Conservation (phyloP, 2,113 vertebrate genomes). For the Nannobrachium achirus region DNA sequence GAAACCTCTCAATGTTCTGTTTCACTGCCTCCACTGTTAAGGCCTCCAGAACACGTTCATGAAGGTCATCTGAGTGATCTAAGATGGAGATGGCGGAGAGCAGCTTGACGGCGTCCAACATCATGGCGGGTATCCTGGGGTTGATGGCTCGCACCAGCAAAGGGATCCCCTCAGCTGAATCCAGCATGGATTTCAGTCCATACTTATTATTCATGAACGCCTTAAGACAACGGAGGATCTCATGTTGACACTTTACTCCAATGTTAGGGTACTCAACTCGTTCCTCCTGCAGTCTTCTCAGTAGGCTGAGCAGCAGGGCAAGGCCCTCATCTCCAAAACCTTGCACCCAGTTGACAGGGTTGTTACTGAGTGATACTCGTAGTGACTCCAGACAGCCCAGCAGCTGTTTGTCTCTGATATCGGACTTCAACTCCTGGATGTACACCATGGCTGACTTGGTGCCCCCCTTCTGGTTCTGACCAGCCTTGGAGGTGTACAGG, state of each 20-base stretch:
- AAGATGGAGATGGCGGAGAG: slow-evolving; percentile 91
- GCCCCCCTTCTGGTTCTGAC: slow-evolving; percentile 88
- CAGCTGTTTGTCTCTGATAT: slow-evolving; percentile 80
- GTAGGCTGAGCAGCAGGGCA: slow-evolving; percentile 81
- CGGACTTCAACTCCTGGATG: slow-evolving; percentile 88
- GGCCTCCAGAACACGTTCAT: slow-evolving; percentile 88
- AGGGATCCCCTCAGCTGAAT: slow-evolving; percentile 84
- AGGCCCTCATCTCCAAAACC: slow-evolving; percentile 90
- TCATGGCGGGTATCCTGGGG: slow-evolving; percentile 86
- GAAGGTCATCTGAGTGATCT: slow-evolving; percentile 85
- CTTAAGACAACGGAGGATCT: slow-evolving; percentile 91
- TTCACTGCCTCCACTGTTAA: slow-evolving; percentile 88
- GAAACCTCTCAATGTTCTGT: slow-evolving; percentile 86
- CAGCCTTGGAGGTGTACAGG: slow-evolving; percentile 85
- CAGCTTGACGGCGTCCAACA: slow-evolving; percentile 89
- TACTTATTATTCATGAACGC: slow-evolving; percentile 95
- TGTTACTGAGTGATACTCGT: slow-evolving; percentile 91
- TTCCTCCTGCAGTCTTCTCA: slow-evolving; percentile 86
- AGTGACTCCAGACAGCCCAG: slow-evolving; percentile 89
- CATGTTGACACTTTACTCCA: slow-evolving; percentile 84
- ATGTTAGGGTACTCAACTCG: slow-evolving; percentile 77
- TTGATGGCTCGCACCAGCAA: slow-evolving; percentile 88
- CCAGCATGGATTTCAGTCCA: slow-evolving; percentile 89
- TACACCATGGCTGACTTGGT: slow-evolving; percentile 87
- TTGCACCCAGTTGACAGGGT: slow-evolving; percentile 95